Evolutionary conservation across 2,113 vertebrate species (phyloP).

Genomic region (Shinisaurus crocodilurus): DNA sequence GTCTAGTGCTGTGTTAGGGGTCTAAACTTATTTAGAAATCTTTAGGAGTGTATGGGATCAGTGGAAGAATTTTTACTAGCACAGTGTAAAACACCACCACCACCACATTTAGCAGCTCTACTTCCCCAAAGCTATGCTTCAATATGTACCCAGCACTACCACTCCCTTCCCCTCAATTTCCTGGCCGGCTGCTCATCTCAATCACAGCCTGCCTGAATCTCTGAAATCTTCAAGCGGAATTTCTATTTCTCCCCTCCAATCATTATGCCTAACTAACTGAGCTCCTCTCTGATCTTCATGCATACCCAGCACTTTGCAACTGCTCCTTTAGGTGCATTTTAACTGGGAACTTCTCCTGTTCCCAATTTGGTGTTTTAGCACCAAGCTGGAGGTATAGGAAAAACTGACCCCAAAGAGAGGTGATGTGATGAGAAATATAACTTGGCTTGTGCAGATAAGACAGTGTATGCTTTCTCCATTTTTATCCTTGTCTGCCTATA

Average conservation of each 20-base stretch:
- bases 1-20: not conserved
- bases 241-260: not conserved
- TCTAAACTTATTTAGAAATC: not conserved
- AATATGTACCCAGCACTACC: not conserved
- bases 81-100: fast-evolving
- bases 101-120: not conserved
- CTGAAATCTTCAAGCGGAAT: not conserved
- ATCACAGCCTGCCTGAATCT: not conserved
- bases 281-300: not conserved
- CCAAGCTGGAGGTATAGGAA: not conserved
- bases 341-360: not conserved
- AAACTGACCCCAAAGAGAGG: not conserved
- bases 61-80: not conserved
- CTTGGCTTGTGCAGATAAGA: not conserved
- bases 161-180: not conserved
- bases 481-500: not conserved
- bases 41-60: not conserved
- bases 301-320: not conserved
- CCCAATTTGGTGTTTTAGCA: not conserved
- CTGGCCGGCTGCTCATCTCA: not conserved
- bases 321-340: not conserved
- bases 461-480: too few relatives aligned
- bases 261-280: not conserved
- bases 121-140: not conserved
- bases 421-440: not conserved